phyloP scores from a whole-genome alignment of 2,113 vertebrate species.

The Rattus norvegicus region GRCr8 NC_086026.1:115609501-115610000 shows the following conservation, averaged over 20 bases:
- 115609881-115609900: not conserved
- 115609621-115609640: not conserved
- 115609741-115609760: too few species aligned
- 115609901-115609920: not conserved
- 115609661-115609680: too few species aligned
- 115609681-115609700: too few species aligned
- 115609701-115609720: too few species aligned
- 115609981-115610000: too few species aligned
- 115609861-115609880: too few species aligned
- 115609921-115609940: not conserved
- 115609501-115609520: not conserved
- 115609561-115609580: slow-evolving; percentile 14
- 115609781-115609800: too few species aligned
- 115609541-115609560: slow-evolving; percentile 9
- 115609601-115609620: slow-evolving; percentile 15
- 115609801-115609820: too few species aligned
- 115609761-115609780: too few species aligned
- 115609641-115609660: not conserved
- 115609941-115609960: not conserved
- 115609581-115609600: slow-evolving; percentile 23
- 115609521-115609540: not conserved
- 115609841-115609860: too few species aligned
- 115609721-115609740: too few species aligned
- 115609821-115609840: too few species aligned
- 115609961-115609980: not conserved